Conservation (phyloP, 2,797 vertebrate genomes). For the Rhabdomys pumilio region DNA sequence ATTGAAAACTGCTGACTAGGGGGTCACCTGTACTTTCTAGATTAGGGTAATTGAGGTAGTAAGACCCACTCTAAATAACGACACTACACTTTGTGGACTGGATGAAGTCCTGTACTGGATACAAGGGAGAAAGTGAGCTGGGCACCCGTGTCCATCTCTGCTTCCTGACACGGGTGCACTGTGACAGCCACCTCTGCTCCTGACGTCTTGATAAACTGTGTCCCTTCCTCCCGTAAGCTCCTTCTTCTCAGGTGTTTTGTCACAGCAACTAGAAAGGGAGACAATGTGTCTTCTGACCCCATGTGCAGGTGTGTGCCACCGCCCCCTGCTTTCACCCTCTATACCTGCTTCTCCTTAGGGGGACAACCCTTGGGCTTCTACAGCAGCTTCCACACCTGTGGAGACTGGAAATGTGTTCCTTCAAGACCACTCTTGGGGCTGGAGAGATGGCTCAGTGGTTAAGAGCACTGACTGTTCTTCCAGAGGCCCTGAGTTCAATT, state of each 20-base stretch:
- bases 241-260: neutral
- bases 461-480: too few species aligned
- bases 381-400: neutral
- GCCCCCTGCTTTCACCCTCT: neutral
- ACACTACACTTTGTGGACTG: too few species aligned
- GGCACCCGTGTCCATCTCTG: neutral
- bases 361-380: neutral
- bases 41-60: neutral
- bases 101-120: neutral
- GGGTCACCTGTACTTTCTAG: neutral
- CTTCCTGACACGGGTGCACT: neutral
- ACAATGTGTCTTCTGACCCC: too few species aligned
- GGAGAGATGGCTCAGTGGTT: too few species aligned
- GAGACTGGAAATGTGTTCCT: neutral
- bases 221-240: too few species aligned
- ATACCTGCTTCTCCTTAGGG: neutral
- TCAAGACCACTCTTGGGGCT: neutral
- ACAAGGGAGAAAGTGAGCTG: neutral
- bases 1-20: neutral
- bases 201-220: neutral
- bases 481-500: too few species aligned
- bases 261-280: neutral
- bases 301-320: accelerated
- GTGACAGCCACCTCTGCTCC: too few species aligned
- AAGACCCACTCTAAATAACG: neutral